These are phyloP conservation scores for Microtus oregoni DNA, from an alignment of 2,113 vertebrate species.

Conservation along the genomic window DNA sequence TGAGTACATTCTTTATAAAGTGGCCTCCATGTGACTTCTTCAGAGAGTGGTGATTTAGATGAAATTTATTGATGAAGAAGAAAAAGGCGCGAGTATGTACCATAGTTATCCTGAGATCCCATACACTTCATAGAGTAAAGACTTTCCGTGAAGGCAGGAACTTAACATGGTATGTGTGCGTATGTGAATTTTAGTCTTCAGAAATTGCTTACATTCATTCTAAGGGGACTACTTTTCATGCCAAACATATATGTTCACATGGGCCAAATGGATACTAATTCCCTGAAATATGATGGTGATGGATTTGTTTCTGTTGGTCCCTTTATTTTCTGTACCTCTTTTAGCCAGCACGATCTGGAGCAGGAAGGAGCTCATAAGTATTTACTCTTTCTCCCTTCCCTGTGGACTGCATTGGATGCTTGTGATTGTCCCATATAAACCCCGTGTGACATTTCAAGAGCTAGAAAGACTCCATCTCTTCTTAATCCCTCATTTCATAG, in stretches of 20 bases:
- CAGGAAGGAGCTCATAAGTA: constrained; percentile 29
- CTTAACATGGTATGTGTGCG: background rate
- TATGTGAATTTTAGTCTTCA: constrained; percentile 3
- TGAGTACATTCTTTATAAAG: background rate
- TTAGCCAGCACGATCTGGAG: constrained; percentile 32
- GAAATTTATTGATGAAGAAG: background rate
- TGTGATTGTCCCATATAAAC: constrained; percentile 53
- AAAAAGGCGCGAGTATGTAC: background rate
- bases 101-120: background rate
- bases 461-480: constrained; percentile 41
- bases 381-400: background rate
- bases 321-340: constrained; percentile 28
- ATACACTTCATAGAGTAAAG: background rate
- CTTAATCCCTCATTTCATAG: constrained; percentile 64
- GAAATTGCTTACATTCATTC: background rate
- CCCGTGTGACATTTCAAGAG: constrained; percentile 61
- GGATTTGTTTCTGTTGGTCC: background rate
- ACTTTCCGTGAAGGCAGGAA: background rate
- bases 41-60: background rate
- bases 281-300: background rate
- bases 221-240: background rate
- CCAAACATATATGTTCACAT: background rate
- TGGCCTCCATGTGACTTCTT: background rate
- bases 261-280: constrained; percentile 13
- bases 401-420: constrained; percentile 40